Percentiles rank a stretch among this genome's conserved stretches.
phyloP scores from a whole-genome alignment of 1,140 invertebrate species.

The Oedothorax gibbosus region DNA sequence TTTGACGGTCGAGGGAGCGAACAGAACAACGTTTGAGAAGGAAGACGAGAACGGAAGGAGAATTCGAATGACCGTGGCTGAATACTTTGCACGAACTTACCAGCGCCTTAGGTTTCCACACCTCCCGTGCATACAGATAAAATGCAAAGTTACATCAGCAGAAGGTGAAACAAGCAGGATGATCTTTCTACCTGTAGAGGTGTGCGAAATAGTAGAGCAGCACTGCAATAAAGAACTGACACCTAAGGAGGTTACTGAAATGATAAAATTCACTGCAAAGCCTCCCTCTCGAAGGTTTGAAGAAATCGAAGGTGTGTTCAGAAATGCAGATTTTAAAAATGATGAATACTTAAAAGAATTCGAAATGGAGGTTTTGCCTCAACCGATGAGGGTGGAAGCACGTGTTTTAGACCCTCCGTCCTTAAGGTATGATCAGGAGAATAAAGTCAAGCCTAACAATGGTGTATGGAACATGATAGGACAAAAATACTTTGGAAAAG shows the following conservation, averaged over 20 bases:
- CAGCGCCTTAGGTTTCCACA: slow-evolving; percentile 62
- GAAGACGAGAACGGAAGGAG: not conserved
- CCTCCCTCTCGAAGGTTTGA: slow-evolving; percentile 63
- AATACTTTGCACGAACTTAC: slow-evolving; percentile 19
- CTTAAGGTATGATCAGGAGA: slow-evolving; percentile 16
- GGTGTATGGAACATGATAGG: slow-evolving; percentile 76
- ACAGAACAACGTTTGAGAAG: slow-evolving; percentile 16
- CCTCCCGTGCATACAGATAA: slow-evolving; percentile 65
- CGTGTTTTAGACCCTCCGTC: slow-evolving; percentile 58
- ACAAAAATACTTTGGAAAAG: slow-evolving; percentile 73
- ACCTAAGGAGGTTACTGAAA: slow-evolving; percentile 33
- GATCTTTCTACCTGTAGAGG: slow-evolving; percentile 66
- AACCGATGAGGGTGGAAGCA: slow-evolving; percentile 55
- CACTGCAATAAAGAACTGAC: slow-evolving; percentile 49
- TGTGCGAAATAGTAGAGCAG: slow-evolving; percentile 65
- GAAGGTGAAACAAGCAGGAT: not conserved
- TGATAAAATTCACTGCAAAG: slow-evolving; percentile 64
- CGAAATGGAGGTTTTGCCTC: slow-evolving; percentile 49
- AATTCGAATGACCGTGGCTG: not conserved
- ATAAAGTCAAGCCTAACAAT: slow-evolving; percentile 63
- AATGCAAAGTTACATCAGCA: slow-evolving; percentile 62
- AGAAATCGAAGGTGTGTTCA: not conserved
- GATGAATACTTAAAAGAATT: slow-evolving; percentile 64
- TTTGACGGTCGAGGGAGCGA: slow-evolving; percentile 32
- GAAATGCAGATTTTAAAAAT: not conserved